Conservation (phyloP, 2,797 vertebrate species). For the Phalloptychus januarius region DNA sequence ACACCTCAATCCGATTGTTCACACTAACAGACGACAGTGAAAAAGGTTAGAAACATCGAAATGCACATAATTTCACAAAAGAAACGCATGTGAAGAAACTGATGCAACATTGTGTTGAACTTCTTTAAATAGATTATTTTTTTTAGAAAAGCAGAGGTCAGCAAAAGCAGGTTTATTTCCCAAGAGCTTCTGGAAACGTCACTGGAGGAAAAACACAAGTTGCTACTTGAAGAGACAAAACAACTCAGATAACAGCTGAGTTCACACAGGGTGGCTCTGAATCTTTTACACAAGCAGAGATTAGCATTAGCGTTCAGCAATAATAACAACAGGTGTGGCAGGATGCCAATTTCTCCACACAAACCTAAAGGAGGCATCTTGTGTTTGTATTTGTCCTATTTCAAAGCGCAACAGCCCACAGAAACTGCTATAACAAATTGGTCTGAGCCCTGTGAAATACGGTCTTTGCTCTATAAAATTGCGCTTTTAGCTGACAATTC, state of each 20-base stretch:
- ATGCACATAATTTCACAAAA: background rate
- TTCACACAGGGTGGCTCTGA: background rate
- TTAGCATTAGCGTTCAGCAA: background rate
- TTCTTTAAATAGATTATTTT: background rate
- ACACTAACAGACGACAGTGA: background rate
- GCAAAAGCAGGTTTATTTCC: background rate
- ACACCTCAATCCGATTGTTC: background rate
- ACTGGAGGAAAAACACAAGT: background rate
- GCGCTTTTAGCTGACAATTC: slow-evolving; percentile 25
- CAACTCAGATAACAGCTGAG: background rate
- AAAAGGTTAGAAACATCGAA: background rate
- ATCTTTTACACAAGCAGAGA: background rate
- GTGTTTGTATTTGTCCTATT: slow-evolving; percentile 7
- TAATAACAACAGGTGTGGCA: background rate
- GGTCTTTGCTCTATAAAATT: slow-evolving; percentile 9
- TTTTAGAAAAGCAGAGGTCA: background rate
- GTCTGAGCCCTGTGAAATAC: background rate
- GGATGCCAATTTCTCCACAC: background rate
- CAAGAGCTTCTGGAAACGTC: background rate
- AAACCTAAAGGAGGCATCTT: background rate
- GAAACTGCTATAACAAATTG: slow-evolving; percentile 2
- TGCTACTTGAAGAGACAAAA: background rate
- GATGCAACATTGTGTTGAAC: background rate
- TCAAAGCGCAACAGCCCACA: background rate
- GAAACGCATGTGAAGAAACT: background rate